phyloP scores from a whole-genome alignment of 2,113 vertebrate genomes.

The Oncorhynchus mykiss region DNA sequence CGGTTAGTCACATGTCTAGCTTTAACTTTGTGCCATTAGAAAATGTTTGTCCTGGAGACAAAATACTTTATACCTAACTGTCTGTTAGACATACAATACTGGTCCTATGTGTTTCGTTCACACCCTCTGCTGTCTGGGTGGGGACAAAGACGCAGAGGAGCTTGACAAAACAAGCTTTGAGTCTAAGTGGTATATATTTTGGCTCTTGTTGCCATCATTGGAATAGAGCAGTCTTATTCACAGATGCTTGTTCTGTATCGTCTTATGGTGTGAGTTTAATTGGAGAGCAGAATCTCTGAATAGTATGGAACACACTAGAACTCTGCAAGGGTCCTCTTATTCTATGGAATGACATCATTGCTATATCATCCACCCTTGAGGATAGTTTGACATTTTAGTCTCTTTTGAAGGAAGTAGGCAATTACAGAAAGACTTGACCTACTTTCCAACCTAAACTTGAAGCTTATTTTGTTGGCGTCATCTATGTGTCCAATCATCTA shows the following conservation, averaged over 20 bases:
- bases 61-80: slow-evolving; percentile 30
- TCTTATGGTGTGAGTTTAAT: slow-evolving; percentile 19
- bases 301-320: slow-evolving; percentile 23
- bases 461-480: slow-evolving; percentile 45
- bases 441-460: slow-evolving; percentile 4
- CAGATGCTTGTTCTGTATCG: slow-evolving; percentile 17
- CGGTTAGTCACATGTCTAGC: not conserved
- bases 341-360: slow-evolving; percentile 57
- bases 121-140: slow-evolving; percentile 25
- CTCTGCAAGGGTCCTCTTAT: slow-evolving; percentile 58
- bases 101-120: slow-evolving; percentile 50
- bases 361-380: slow-evolving; percentile 26
- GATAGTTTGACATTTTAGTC: slow-evolving; percentile 12
- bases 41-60: too few species aligned
- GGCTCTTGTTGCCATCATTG: slow-evolving; percentile 23
- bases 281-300: slow-evolving; percentile 8
- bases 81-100: slow-evolving; percentile 35
- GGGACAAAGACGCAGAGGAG: slow-evolving; percentile 50
- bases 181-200: slow-evolving; percentile 39
- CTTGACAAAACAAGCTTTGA: slow-evolving; percentile 67
- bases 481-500: slow-evolving; percentile 15
- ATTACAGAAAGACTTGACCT: not conserved
- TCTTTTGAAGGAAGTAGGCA: slow-evolving; percentile 9
- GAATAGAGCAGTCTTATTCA: slow-evolving; percentile 31
- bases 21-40: not conserved